Base-by-base conservation (phyloP, 2,888 invertebrate species). In the Colostygia pectinataria region DNA sequence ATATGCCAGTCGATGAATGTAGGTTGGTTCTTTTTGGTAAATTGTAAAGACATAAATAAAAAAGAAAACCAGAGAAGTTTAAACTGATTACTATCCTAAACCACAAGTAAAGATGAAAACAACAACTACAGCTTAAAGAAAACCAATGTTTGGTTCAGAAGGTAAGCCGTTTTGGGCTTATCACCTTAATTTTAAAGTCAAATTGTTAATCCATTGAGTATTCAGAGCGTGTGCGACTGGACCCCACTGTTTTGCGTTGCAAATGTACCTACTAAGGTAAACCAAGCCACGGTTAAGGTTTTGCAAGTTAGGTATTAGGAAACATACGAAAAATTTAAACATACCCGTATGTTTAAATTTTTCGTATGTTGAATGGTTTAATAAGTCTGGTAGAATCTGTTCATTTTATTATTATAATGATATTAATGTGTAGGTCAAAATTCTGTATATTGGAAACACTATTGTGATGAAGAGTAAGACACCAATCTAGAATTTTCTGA, bases 131-230 rank as follows among this genome's bases (percentile, higher is more conserved):
- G 36, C 55, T 61, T 64, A 71, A 72, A 72, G 67, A 70, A 74
- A 73, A 69, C 66, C 72, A 69, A 74, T 74, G 65, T 62, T 63
- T 54, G 62, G 63, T 65, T 68, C 49, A 66, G 69, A 66, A 65
- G 53, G 54, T 64, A 67, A 69, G 69, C 68, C 63, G 66, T 61
- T 65, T 65, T 68, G 60, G 65, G 70, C 68, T 76, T 74, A 79
- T 75, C 77, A 68, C 57, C 74, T 68, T 73, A 65, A 80, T 82
- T 80, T 79, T 68, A 80, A 82, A 80, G 74, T 77, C 77, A 80
- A 80, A 82, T 82, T 74, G 68, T 66, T 73, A 77, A 77, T 77
- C 76, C 71, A 53, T 53, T 53, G 68, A 71, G 68, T 71, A 74
- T 74, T 72, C 71, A 55, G 61, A 51, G 59, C 69, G 64, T 71